These are phyloP conservation scores for Andrena bucephala DNA, from an alignment of 2,888 invertebrate species.

Conservation along the genomic window DNA sequence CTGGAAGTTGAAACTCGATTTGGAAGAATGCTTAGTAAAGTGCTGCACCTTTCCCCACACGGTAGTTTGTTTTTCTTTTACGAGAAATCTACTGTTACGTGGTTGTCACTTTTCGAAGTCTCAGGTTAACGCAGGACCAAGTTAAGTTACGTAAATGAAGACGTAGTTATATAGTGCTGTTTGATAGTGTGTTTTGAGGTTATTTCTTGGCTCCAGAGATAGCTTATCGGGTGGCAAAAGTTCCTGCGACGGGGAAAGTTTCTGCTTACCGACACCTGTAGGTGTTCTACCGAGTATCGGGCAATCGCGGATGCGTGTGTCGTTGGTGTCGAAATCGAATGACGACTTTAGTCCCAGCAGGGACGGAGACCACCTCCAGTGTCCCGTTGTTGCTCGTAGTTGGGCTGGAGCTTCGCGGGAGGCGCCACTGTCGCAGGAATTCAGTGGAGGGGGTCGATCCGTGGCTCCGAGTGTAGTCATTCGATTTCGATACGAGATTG, in stretches of 20 bases:
- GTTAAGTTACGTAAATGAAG: background rate
- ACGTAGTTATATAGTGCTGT: background rate
- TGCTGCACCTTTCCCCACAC: too few relatives aligned
- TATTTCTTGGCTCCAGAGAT: background rate
- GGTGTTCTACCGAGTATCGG: slow-evolving; percentile 43
- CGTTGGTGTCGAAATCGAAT: slow-evolving; percentile 60
- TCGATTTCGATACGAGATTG: slow-evolving; percentile 34
- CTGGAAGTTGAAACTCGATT: background rate
- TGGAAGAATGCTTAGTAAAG: too few relatives aligned
- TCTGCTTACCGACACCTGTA: background rate
- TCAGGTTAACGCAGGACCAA: too few relatives aligned
- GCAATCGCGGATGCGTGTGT: slow-evolving; percentile 37
- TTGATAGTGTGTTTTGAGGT: too few relatives aligned
- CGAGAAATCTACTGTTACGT: slow-evolving; percentile 20
- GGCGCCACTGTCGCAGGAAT: background rate
- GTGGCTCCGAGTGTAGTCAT: slow-evolving; percentile 18
- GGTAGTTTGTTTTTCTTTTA: too few relatives aligned
- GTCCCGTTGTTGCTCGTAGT: too few relatives aligned
- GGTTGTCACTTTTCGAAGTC: background rate
- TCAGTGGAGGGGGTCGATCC: background rate
- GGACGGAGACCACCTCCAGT: background rate
- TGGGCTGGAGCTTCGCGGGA: background rate
- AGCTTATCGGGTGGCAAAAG: background rate
- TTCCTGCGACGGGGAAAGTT: background rate
- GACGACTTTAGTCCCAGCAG: slow-evolving; percentile 35